Evolutionary conservation across 2,888 invertebrate species (phyloP).

Genomic region (Lochmaea crataegi): DNA sequence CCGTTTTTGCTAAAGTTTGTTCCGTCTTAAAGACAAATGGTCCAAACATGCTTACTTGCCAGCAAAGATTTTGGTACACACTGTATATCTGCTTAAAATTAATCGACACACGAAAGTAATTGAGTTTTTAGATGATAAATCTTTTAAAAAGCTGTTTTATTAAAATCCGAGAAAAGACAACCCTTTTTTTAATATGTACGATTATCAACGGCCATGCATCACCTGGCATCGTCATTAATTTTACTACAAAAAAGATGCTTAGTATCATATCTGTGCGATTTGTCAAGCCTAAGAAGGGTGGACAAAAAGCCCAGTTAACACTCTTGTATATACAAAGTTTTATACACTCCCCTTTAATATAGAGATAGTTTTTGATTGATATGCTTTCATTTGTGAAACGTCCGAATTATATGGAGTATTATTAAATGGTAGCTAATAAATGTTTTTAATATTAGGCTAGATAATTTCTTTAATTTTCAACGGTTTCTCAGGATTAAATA

Average conservation of each 20-base stretch:
- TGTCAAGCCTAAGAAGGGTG: conserved; percentile 45
- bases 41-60: too few species aligned
- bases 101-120: neutral
- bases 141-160: conserved; percentile 13
- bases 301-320: conserved; percentile 18
- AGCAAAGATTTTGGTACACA: too few species aligned
- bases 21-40: too few species aligned
- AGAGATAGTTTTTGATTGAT: conserved; percentile 18
- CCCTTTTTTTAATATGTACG: conserved; percentile 44
- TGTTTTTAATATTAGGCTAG: neutral
- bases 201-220: conserved; percentile 49
- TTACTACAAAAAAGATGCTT: conserved; percentile 50
- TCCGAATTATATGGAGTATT: conserved; percentile 4
- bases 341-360: conserved; percentile 22
- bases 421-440: neutral
- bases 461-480: too few species aligned
- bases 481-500: too few species aligned
- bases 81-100: neutral
- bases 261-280: conserved; percentile 54
- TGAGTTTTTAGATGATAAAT: conserved; percentile 15
- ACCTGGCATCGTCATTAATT: conserved; percentile 51
- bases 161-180: conserved; percentile 37
- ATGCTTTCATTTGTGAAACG: neutral
- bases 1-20: too few species aligned
- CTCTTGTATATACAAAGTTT: conserved; percentile 22